These are phyloP conservation scores for Myoxocephalus aenaeus DNA, from an alignment of 2,797 vertebrate genomes.

Conservation along the genomic window DNA sequence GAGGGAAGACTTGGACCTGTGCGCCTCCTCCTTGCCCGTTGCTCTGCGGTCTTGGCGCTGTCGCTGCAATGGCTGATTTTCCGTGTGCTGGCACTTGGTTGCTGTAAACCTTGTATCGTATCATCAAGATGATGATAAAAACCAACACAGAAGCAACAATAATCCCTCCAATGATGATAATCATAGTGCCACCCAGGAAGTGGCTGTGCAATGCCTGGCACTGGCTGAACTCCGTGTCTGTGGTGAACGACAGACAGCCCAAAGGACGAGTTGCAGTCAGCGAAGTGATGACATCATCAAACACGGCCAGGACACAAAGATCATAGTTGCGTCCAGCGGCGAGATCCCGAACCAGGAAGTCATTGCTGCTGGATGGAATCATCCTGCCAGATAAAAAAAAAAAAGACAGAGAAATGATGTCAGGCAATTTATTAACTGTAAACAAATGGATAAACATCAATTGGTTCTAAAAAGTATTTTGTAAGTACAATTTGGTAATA, in stretches of 20 bases:
- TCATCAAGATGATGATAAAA: conserved; percentile 97
- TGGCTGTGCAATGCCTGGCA: conserved; percentile 90
- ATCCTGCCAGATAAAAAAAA: conserved; percentile 81
- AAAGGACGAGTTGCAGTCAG: conserved; percentile 89
- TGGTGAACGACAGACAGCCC: conserved; percentile 92
- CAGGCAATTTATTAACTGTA: not conserved
- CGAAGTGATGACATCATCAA: conserved; percentile 89
- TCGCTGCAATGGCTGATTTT: conserved; percentile 74
- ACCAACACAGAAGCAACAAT: conserved; percentile 95
- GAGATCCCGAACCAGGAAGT: conserved; percentile 91
- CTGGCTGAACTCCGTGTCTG: conserved; percentile 87
- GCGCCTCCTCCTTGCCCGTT: conserved; percentile 76
- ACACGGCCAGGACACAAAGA: conserved; percentile 90
- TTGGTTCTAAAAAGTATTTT: too few species aligned
- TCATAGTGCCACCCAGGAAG: conserved; percentile 94
- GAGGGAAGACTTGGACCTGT: conserved; percentile 76
- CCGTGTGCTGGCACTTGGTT: conserved; percentile 84
- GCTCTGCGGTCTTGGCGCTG: conserved; percentile 74
- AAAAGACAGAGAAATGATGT: not conserved
- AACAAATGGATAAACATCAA: not conserved
- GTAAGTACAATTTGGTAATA: too few species aligned
- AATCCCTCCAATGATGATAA: conserved; percentile 96
- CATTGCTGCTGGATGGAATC: conserved; percentile 91
- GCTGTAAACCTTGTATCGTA: conserved; percentile 94
- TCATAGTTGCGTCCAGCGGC: conserved; percentile 89